Evolutionary conservation across 2,888 invertebrate genomes (phyloP).

Genomic region (Calameuta idolon): DNA sequence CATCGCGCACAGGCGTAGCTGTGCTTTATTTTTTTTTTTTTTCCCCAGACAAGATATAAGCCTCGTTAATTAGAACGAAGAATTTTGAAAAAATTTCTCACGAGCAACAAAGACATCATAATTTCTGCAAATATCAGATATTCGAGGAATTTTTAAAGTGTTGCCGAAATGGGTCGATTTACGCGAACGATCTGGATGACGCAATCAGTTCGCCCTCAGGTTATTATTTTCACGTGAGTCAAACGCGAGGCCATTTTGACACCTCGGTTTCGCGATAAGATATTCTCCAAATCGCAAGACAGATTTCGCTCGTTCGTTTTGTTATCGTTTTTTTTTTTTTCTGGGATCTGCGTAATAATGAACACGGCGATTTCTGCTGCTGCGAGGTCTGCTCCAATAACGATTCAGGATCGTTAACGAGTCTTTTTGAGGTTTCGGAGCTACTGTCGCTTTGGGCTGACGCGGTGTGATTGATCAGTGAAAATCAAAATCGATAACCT

Average conservation of each 20-base stretch:
- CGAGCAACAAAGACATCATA: not conserved
- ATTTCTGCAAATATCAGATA: no score
- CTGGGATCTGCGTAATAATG: not conserved
- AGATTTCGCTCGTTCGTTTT: not conserved
- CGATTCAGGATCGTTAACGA: not conserved
- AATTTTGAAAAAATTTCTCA: constrained; percentile 2
- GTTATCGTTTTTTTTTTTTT: not conserved
- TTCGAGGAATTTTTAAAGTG: no score
- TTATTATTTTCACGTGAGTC: not conserved
- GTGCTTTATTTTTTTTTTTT: no score
- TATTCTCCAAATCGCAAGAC: not conserved
- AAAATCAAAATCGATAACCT: not conserved
- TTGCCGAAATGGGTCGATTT: no score
- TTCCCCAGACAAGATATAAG: not conserved
- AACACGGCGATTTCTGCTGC: not conserved
- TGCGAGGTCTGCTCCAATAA: not conserved
- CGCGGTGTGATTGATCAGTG: not conserved
- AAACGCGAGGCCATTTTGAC: not conserved
- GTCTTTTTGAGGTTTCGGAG: not conserved
- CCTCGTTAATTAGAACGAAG: constrained; percentile 14
- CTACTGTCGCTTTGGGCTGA: not conserved
- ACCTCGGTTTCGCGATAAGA: not conserved
- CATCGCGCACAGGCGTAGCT: no score
- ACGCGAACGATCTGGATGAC: not conserved
- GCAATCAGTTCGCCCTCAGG: not conserved